Conservation (phyloP, 2,797 vertebrate genomes). For the Brachyrhaphis roseni region DNA sequence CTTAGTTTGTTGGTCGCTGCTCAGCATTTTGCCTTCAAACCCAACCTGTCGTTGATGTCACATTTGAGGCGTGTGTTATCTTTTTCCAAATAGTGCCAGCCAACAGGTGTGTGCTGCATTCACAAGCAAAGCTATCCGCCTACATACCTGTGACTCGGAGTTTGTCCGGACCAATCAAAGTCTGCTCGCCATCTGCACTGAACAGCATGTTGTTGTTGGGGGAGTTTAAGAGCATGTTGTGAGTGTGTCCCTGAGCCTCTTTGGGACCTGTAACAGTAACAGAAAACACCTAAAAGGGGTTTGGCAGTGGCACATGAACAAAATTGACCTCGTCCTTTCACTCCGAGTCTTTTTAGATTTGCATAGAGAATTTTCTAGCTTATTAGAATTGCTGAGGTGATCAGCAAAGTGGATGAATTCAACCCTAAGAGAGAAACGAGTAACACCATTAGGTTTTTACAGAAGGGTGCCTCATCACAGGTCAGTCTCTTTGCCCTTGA, state of each 20-base stretch:
- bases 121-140: conserved; percentile 6
- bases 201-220: conserved; percentile 86
- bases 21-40: conserved; percentile 24
- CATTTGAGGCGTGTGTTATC: conserved; percentile 38
- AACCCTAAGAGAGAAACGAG: conserved; percentile 3
- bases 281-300: conserved; percentile 38
- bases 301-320: conserved; percentile 19
- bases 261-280: conserved; percentile 83
- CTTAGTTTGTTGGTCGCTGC: conserved; percentile 12
- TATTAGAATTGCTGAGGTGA: background rate
- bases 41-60: conserved; percentile 33
- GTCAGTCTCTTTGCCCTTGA: conserved; percentile 17
- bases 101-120: conserved; percentile 18
- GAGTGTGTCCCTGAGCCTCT: conserved; percentile 85
- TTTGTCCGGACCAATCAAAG: conserved; percentile 88
- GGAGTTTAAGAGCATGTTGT: conserved; percentile 87
- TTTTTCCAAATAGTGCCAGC: background rate
- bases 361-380: background rate
- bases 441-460: conserved; percentile 1
- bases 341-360: background rate
- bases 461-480: conserved; percentile 2
- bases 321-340: conserved; percentile 1
- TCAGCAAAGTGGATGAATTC: background rate
- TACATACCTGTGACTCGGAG: conserved; percentile 92
- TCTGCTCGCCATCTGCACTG: conserved; percentile 85